Conservation (phyloP, 2,113 vertebrate genomes). For the Serilophus lunatus region DNA sequence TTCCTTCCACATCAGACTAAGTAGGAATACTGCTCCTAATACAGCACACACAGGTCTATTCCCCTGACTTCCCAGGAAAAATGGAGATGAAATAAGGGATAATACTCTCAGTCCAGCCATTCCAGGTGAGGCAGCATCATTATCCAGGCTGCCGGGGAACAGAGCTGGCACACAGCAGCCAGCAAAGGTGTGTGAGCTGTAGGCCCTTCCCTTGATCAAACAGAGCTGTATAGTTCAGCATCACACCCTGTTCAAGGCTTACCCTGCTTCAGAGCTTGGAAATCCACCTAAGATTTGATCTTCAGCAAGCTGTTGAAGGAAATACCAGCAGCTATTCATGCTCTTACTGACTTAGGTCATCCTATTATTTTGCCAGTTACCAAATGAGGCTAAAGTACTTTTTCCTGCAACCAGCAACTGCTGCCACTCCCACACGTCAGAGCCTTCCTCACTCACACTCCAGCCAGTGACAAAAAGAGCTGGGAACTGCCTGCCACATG, state of each 20-base stretch:
- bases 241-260: neutral
- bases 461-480: neutral
- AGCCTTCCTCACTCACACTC: neutral
- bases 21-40: neutral
- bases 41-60: neutral
- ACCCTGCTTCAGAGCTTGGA: neutral
- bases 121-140: neutral
- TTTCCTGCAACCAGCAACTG: neutral
- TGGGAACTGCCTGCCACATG: neutral
- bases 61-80: neutral
- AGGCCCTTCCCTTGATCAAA: neutral
- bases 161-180: neutral
- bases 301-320: constrained; percentile 14
- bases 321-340: constrained; percentile 1
- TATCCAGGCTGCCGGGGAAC: neutral
- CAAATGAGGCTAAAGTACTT: neutral
- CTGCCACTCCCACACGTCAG: neutral
- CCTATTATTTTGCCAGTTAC: constrained; percentile 23
- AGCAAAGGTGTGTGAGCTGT: neutral
- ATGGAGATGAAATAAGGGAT: neutral
- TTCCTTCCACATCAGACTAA: neutral
- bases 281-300: constrained; percentile 4
- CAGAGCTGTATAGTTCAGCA: neutral
- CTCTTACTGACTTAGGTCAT: constrained; percentile 49
- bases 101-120: neutral